Conservation (phyloP, 2,888 invertebrate genomes). For the Chrysolina oricalcia region DNA sequence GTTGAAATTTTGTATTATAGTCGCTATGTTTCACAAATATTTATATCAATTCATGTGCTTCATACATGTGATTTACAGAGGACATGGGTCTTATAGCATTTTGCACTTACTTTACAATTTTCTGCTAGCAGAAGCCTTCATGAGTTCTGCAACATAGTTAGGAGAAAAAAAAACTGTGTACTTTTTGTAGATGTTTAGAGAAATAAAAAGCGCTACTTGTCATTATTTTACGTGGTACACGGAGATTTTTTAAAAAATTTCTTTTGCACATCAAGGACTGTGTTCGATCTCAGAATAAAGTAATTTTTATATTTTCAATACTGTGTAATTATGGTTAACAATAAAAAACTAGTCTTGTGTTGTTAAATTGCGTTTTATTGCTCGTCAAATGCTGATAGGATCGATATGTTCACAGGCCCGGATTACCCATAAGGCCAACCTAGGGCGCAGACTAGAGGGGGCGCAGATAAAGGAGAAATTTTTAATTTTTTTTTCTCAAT, state of each 20-base stretch:
- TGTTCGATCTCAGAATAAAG: constrained; percentile 53
- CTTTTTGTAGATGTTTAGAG: constrained; percentile 67
- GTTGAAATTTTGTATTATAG: constrained; percentile 49
- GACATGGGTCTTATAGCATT: constrained; percentile 36
- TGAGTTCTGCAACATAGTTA: constrained; percentile 51
- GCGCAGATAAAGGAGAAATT: too few species aligned
- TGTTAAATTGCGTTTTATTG: constrained; percentile 57
- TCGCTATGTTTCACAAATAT: constrained; percentile 41
- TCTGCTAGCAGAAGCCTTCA: constrained; percentile 38
- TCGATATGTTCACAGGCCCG: too few species aligned
- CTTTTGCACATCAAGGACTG: constrained; percentile 53
- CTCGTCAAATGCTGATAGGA: not conserved
- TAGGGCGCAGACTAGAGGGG: too few species aligned
- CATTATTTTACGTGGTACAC: constrained; percentile 39
- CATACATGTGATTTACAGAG: constrained; percentile 61
- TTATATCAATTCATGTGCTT: constrained; percentile 57
- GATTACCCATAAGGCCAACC: too few species aligned
- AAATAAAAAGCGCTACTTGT: constrained; percentile 47
- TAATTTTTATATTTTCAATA: constrained; percentile 59
- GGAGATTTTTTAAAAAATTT: constrained; percentile 38
- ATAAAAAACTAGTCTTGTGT: constrained; percentile 67
- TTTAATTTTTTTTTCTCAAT: too few species aligned
- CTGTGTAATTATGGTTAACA: constrained; percentile 63
- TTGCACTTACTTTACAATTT: constrained; percentile 20
- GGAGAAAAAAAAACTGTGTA: constrained; percentile 64